Evolutionary conservation across 1,140 invertebrate genomes (phyloP), one percentile per base, ranked within the genome.

Genomic region (Calephelis nemesis): DNA sequence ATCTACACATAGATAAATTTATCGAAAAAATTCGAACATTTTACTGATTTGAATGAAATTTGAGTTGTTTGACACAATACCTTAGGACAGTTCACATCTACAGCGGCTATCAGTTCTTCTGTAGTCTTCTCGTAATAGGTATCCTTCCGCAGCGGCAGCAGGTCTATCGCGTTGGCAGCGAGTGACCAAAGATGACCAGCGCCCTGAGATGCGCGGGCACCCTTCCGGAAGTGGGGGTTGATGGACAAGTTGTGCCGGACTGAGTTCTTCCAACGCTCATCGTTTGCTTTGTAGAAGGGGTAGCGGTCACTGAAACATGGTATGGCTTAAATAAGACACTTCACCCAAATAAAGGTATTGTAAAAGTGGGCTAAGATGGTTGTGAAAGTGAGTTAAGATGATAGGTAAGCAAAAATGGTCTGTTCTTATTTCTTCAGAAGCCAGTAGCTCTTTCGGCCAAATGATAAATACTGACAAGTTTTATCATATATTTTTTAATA

Each of bases 191-290:
- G 92, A 84, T 98, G 97, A 12, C 97, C 97, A 3, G 96, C 96
- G 9, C 96, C 97, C 68, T 96, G 95, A 0, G 96, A 93, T 0
- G 96, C 96, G 78, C 97, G 96, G 0, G 95, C 95, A 0, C 96
- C 96, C 85, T 98, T 98, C 4, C 96, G 93, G 80, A 98, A 98
- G 83, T 97, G 96, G 0, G 96, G 97, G 88, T 97, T 98, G 79
- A 98, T 97, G 3, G 96, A 97, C 12, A 97, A 90, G 90, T 97
- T 97, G 83, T 97, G 96, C 67, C 97, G 92, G 0, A 98, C 96
- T 0, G 96, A 97, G 85, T 98, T 98, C 83, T 98, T 98, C 97
- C 97, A 98, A 73, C 96, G 94, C 75, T 97, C 96, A 70, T 98
- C 96, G 76, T 97, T 96, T 47, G 95, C 95, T 82, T 96, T 96